Evolutionary conservation across 2,888 invertebrate species (phyloP).

Genomic region (Drosophila neotestacea): DNA sequence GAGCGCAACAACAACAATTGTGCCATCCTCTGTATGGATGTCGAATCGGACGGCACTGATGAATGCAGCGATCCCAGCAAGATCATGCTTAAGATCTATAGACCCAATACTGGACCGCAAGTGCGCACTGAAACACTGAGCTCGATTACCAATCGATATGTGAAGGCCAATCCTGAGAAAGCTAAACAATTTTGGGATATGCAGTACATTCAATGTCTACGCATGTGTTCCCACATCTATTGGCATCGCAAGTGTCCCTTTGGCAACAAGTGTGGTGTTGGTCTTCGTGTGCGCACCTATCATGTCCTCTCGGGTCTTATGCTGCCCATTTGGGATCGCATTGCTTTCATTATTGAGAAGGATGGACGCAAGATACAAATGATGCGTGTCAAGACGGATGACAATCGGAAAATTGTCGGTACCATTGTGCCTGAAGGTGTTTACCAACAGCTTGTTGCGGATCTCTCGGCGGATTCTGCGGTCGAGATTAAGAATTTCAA

Average conservation of each 20-base stretch:
- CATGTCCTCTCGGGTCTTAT: constrained; percentile 98
- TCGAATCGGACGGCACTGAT: background rate
- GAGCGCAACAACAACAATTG: constrained; percentile 93
- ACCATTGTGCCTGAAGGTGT: constrained; percentile 95
- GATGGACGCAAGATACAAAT: constrained; percentile 97
- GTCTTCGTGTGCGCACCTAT: constrained; percentile 95
- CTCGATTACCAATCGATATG: constrained; percentile 96
- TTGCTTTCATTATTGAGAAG: constrained; percentile 93
- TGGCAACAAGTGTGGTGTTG: constrained; percentile 95
- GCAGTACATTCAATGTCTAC: constrained; percentile 93
- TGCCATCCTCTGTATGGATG: constrained; percentile 88
- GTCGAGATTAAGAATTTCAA: constrained; percentile 82
- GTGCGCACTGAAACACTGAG: constrained; percentile 93
- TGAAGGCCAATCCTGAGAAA: constrained; percentile 90
- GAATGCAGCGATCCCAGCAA: constrained; percentile 86
- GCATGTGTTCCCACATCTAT: constrained; percentile 95
- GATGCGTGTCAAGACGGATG: constrained; percentile 94
- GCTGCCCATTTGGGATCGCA: constrained; percentile 97
- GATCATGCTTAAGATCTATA: constrained; percentile 89
- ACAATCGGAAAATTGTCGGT: constrained; percentile 96
- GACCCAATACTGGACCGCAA: constrained; percentile 97
- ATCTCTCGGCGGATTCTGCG: constrained; percentile 91
- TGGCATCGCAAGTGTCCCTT: constrained; percentile 95
- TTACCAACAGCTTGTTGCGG: constrained; percentile 91
- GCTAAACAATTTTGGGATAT: constrained; percentile 95